Conservation (phyloP, 2,888 invertebrate species). For the Clusia tigrina region DNA sequence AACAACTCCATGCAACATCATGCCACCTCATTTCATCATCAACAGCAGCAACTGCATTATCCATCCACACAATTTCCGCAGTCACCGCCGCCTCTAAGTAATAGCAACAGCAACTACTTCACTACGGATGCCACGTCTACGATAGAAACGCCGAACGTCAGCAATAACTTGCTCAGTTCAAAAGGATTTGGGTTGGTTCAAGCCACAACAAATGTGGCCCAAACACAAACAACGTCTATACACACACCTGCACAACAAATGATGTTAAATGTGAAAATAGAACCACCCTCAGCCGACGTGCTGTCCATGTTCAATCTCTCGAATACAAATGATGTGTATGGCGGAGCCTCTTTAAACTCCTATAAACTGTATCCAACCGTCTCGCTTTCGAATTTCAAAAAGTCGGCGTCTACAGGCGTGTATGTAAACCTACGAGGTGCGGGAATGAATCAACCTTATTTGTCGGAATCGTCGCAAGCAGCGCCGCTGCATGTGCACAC, state of each 20-base stretch:
- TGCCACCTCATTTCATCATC: constrained; percentile 41
- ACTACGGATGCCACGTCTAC: background rate
- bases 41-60: constrained; percentile 44
- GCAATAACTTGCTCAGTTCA: background rate
- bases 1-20: constrained; percentile 44
- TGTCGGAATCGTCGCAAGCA: constrained; percentile 34
- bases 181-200: background rate
- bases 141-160: background rate
- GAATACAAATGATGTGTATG: constrained; percentile 17
- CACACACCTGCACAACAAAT: constrained; percentile 12
- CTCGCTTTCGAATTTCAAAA: constrained; percentile 56
- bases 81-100: constrained; percentile 35
- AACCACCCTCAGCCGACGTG: constrained; percentile 51
- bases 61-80: constrained; percentile 32
- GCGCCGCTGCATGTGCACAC: constrained; percentile 38
- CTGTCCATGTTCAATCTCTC: constrained; percentile 47
- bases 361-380: constrained; percentile 58
- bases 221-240: background rate
- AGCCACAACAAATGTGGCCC: background rate
- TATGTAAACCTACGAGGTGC: constrained; percentile 53
- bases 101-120: constrained; percentile 29
- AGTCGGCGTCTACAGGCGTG: constrained; percentile 59
- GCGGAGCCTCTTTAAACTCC: constrained; percentile 35
- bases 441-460: constrained; percentile 31
- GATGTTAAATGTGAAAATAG: constrained; percentile 56